phyloP scores from a whole-genome alignment of 2,113 vertebrate genomes.

The Delphinapterus leucas region DNA sequence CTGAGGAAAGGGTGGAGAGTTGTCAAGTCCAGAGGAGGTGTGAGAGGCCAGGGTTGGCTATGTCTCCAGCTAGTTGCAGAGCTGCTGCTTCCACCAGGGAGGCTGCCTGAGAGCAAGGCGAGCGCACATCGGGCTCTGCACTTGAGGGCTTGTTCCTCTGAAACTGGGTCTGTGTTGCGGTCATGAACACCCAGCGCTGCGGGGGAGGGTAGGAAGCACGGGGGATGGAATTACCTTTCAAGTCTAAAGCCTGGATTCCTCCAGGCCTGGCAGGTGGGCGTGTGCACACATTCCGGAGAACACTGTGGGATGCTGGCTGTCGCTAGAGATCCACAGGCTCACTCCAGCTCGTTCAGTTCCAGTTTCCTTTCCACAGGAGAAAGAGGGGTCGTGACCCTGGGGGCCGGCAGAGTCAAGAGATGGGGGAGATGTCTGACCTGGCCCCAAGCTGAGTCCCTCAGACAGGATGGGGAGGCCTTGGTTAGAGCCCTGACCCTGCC shows the following conservation, averaged over 20 bases:
- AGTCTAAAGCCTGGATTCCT: slow-evolving; percentile 48
- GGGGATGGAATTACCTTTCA: slow-evolving; percentile 47
- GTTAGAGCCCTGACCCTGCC: neutral
- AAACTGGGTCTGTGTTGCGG: slow-evolving; percentile 17
- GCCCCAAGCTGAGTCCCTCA: neutral
- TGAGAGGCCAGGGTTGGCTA: neutral
- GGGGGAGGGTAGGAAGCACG: neutral
- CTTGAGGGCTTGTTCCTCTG: neutral
- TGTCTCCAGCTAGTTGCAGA: neutral
- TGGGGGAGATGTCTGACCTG: neutral
- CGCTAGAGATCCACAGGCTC: slow-evolving; percentile 11
- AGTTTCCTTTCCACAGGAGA: neutral
- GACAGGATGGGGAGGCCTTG: neutral
- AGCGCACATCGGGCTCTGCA: accelerated
- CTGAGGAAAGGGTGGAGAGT: neutral
- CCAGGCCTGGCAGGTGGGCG: slow-evolving; percentile 29
- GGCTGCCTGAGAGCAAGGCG: neutral
- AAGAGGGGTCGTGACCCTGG: neutral
- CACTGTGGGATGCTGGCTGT: slow-evolving; percentile 44
- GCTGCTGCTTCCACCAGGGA: too few species aligned
- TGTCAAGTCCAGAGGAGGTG: neutral
- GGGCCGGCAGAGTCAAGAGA: neutral
- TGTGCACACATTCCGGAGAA: neutral
- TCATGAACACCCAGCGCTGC: slow-evolving; percentile 5
- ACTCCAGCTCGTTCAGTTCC: neutral